A percentile compares a stretch with the other conserved stretches of the same genome.
Evolutionary conservation across 2,888 invertebrate species (phyloP).

Genomic region (Actias luna): DNA sequence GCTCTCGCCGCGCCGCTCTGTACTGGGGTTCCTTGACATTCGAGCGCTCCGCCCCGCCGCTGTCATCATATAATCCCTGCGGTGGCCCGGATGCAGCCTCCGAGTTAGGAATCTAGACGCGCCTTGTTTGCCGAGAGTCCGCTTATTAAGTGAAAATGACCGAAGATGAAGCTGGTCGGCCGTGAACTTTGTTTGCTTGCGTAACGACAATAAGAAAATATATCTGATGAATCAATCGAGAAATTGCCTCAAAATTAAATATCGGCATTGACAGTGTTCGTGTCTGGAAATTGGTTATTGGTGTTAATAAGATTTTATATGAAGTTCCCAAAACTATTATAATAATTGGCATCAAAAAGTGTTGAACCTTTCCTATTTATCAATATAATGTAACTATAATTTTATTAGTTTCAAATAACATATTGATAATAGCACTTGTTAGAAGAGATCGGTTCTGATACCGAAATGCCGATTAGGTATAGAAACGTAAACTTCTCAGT

Average conservation of each 20-base stretch:
- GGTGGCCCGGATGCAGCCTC: constrained; percentile 79
- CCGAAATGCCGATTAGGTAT: constrained; percentile 50
- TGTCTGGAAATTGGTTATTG: constrained; percentile 10
- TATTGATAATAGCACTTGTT: not conserved
- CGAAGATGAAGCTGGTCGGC: constrained; percentile 51
- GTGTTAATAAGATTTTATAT: not conserved
- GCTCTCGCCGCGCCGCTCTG: constrained; percentile 31
- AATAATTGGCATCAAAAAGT: not conserved
- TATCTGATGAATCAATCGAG: constrained; percentile 45
- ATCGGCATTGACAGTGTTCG: constrained; percentile 12
- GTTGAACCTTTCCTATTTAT: not conserved
- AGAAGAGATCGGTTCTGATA: not conserved
- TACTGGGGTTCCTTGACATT: constrained; percentile 78
- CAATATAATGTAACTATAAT: not conserved
- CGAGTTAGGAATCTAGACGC: constrained; percentile 72
- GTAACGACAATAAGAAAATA: constrained; percentile 50
- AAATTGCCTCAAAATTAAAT: constrained; percentile 26
- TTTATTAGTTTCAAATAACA: not conserved
- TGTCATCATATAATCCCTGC: constrained; percentile 64
- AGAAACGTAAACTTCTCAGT: constrained; percentile 60
- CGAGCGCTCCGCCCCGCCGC: constrained; percentile 58
- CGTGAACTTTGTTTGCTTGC: constrained; percentile 71
- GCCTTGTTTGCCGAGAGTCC: constrained; percentile 59
- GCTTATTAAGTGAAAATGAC: constrained; percentile 58
- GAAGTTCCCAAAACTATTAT: not conserved